A percentile compares a stretch with the other conserved stretches of the same genome.
These are phyloP conservation scores for Eumeta japonica DNA, from an alignment of 1,140 invertebrate genomes.

Conservation along the genomic window DNA sequence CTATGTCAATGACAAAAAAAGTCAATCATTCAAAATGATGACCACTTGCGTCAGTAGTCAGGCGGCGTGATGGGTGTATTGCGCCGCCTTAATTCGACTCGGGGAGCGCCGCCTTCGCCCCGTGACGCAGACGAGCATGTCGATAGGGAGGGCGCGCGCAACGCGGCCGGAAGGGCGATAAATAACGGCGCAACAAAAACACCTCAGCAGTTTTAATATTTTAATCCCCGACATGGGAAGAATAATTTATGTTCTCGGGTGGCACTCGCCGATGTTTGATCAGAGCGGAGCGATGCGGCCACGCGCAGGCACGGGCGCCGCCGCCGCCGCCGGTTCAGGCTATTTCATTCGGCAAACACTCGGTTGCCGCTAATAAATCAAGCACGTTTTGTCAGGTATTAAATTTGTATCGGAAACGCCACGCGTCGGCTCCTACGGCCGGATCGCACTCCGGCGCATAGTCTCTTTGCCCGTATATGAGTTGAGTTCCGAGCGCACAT, in stretches of 20 bases:
- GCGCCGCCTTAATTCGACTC: too few relatives aligned
- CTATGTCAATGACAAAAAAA: too few relatives aligned
- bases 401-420: conserved; percentile 16
- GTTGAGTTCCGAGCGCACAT: too few relatives aligned
- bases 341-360: conserved; percentile 14
- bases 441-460: too few relatives aligned
- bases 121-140: too few relatives aligned
- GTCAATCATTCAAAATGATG: too few relatives aligned
- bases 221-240: conserved; percentile 27
- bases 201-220: conserved; percentile 48
- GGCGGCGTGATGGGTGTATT: too few relatives aligned
- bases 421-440: neutral
- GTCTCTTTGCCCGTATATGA: too few relatives aligned
- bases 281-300: conserved; percentile 4
- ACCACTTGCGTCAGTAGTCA: too few relatives aligned
- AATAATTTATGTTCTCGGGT: conserved; percentile 45
- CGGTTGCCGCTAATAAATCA: conserved; percentile 19
- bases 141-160: too few relatives aligned
- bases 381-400: conserved; percentile 20
- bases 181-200: conserved; percentile 40
- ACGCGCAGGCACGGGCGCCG: neutral
- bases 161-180: conserved; percentile 30
- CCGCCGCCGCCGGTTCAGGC: conserved; percentile 5
- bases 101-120: too few relatives aligned
- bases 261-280: conserved; percentile 28